Conservation (phyloP, 2,888 invertebrate species). For the Synergus laeviventris region DNA sequence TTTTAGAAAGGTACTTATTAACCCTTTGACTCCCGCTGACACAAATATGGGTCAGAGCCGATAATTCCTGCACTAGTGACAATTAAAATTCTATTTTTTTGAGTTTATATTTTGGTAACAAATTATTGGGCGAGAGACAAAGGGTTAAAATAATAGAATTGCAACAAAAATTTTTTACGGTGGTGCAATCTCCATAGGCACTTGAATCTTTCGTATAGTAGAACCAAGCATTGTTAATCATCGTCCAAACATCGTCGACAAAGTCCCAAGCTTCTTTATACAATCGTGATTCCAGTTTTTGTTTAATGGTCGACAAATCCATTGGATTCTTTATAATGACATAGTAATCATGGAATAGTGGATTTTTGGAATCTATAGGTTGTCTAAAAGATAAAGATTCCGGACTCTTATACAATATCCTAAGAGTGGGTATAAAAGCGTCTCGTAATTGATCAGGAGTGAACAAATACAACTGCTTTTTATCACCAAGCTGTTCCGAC, state of each 20-base stretch:
- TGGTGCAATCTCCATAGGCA: conserved; percentile 98
- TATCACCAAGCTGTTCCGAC: conserved; percentile 70
- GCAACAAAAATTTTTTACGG: conserved; percentile 81
- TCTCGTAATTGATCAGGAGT: conserved; percentile 94
- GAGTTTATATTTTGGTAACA: too few relatives aligned
- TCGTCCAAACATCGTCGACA: conserved; percentile 99
- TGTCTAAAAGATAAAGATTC: conserved; percentile 97
- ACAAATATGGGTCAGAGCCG: too few relatives aligned
- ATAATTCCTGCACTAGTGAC: too few relatives aligned
- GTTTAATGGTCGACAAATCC: conserved; percentile 96
- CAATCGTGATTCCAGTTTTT: conserved; percentile 93
- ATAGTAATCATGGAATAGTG: conserved; percentile 97
- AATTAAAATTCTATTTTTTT: too few relatives aligned
- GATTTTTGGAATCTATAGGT: conserved; percentile 94
- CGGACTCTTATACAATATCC: conserved; percentile 95
- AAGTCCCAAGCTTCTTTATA: conserved; percentile 99
- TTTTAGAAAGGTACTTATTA: not conserved
- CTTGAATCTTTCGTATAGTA: conserved; percentile 98
- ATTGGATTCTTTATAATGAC: conserved; percentile 97
- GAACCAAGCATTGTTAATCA: conserved; percentile 99
- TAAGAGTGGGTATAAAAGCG: conserved; percentile 95
- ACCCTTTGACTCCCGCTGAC: not conserved
- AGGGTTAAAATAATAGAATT: not conserved
- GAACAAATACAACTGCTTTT: conserved; percentile 84
- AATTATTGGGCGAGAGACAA: too few relatives aligned